Evolutionary conservation across 2,888 invertebrate genomes (phyloP).

Genomic region (Metalampra italica): DNA sequence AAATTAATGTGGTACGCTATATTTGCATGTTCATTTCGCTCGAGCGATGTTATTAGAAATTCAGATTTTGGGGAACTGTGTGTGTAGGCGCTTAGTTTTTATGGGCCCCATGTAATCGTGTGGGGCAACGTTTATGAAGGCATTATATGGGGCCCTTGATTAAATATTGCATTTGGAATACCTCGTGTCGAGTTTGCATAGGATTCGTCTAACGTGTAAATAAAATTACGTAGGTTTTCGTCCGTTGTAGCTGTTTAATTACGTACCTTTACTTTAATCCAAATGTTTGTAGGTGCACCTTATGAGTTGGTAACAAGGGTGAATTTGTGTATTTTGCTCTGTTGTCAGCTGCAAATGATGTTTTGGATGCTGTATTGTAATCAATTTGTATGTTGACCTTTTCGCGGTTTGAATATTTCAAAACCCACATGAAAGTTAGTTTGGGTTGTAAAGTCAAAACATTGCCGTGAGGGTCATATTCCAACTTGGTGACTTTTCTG

Average conservation of each 20-base stretch:
- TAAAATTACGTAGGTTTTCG: not conserved
- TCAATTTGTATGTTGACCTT: not conserved
- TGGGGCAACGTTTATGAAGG: conserved; percentile 30
- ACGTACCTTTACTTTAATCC: not conserved
- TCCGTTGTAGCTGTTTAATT: not conserved
- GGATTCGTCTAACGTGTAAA: conserved; percentile 3
- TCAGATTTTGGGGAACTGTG: conserved; percentile 59
- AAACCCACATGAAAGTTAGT: too few relatives aligned
- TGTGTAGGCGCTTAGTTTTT: conserved; percentile 57
- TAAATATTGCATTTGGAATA: conserved; percentile 21
- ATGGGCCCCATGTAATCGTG: conserved; percentile 35
- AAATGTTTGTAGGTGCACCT: not conserved
- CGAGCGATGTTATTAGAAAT: conserved; percentile 66
- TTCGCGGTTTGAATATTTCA: not conserved
- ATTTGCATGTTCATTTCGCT: conserved; percentile 65
- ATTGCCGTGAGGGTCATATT: too few relatives aligned
- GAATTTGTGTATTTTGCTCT: not conserved
- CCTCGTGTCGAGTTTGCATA: conserved; percentile 3
- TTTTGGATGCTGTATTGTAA: not conserved
- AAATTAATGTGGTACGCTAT: conserved; percentile 53
- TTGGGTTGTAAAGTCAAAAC: too few relatives aligned
- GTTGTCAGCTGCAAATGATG: not conserved
- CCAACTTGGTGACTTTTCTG: too few relatives aligned
- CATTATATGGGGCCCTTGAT: conserved; percentile 29
- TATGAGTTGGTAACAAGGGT: not conserved